Percentiles rank a stretch among this genome's conserved stretches.
phyloP scores from a whole-genome alignment of 2,888 invertebrate genomes.

The Chymomyza caudatula region DNA sequence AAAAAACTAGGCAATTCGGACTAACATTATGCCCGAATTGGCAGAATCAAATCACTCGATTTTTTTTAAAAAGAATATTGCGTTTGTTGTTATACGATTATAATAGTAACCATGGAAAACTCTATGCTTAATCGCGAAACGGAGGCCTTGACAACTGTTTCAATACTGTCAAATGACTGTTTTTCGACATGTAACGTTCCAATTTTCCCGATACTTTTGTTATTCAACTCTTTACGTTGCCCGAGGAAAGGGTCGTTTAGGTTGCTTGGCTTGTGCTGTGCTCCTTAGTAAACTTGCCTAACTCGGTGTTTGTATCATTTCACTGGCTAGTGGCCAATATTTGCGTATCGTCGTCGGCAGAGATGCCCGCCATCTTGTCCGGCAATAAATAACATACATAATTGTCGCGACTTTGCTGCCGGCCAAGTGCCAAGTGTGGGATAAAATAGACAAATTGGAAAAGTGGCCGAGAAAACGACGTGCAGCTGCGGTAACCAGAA shows the following conservation, averaged over 20 bases:
- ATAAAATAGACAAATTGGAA: constrained; percentile 15
- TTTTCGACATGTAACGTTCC: too few species aligned
- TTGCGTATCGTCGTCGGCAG: constrained; percentile 16
- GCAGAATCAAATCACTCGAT: too few species aligned
- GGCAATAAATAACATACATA: constrained; percentile 56
- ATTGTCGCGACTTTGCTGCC: constrained; percentile 34
- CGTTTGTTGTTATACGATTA: too few species aligned
- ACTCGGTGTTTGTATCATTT: constrained; percentile 8
- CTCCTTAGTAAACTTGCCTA: not conserved
- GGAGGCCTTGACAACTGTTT: too few species aligned
- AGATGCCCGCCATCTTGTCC: not conserved
- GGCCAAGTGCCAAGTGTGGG: not conserved
- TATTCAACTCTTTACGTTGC: not conserved
- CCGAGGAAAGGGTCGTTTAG: not conserved
- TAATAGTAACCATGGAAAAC: too few species aligned
- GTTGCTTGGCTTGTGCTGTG: not conserved
- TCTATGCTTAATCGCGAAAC: too few species aligned
- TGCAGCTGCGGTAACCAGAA: not conserved
- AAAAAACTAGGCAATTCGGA: too few species aligned
- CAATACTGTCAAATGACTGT: too few species aligned
- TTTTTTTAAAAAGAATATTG: too few species aligned
- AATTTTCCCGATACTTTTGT: not conserved
- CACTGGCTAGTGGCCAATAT: not conserved
- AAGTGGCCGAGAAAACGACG: constrained; percentile 5
- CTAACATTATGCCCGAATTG: too few species aligned